These are phyloP conservation scores for Aricia artaxerxes DNA, from an alignment of 2,888 invertebrate genomes.

Conservation along the genomic window DNA sequence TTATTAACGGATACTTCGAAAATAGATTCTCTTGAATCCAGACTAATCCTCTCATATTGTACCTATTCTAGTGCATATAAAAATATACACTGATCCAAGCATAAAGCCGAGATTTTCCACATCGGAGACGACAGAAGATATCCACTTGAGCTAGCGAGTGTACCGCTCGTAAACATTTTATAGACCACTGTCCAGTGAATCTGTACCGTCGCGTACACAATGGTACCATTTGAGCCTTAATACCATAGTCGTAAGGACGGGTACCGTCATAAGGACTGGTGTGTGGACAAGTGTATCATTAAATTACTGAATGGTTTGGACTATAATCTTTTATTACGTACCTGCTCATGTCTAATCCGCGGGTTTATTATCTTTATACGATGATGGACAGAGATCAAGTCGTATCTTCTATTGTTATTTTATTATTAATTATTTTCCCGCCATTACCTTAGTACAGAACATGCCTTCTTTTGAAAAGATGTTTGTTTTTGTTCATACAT, in stretches of 20 bases:
- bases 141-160: slow-evolving; percentile 8
- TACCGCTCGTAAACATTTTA: slow-evolving; percentile 29
- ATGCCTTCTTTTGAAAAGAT: neutral
- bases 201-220: neutral
- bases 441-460: neutral
- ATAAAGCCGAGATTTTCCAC: slow-evolving; percentile 2
- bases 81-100: neutral
- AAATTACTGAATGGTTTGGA: neutral
- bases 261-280: neutral
- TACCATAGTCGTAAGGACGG: neutral
- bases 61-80: neutral
- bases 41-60: neutral
- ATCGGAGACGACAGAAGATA: neutral
- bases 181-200: slow-evolving; percentile 17
- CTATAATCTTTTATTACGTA: neutral
- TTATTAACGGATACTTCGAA: neutral
- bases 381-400: slow-evolving; percentile 9
- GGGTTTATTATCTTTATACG: neutral
- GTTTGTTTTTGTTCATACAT: too few species aligned
- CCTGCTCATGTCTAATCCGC: neutral
- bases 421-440: neutral
- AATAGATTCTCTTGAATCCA: neutral
- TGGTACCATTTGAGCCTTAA: neutral
- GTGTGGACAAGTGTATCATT: neutral
- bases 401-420: neutral